These are phyloP conservation scores for Cheilosia pagana DNA, from an alignment of 2,888 invertebrate species.

Conservation along the genomic window DNA sequence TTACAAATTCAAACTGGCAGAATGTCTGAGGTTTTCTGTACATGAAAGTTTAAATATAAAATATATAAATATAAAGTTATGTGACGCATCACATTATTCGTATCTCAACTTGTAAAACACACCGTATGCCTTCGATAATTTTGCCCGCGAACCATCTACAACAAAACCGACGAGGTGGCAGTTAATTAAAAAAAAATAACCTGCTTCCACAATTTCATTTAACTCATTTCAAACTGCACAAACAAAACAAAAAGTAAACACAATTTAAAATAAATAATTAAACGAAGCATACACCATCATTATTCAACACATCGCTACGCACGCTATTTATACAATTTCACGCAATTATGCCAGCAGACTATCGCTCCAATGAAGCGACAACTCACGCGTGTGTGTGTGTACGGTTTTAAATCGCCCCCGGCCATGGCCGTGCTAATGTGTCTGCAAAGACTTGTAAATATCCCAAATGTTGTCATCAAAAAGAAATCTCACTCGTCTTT, in stretches of 20 bases:
- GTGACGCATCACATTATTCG: no score
- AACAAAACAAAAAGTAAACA: not conserved
- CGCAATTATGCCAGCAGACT: conserved; percentile 20
- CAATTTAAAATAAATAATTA: conserved; percentile 7
- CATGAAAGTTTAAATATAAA: no score
- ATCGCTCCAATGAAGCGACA: not conserved
- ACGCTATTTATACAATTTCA: conserved; percentile 22
- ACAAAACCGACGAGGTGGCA: not conserved
- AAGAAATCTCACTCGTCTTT: conserved; percentile 12
- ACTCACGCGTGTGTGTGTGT: not conserved
- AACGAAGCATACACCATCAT: not conserved
- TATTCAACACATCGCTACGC: conserved; percentile 26
- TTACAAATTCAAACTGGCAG: no score
- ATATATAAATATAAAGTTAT: no score
- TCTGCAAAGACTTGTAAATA: conserved; percentile 32
- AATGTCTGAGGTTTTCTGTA: no score
- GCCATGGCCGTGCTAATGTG: not conserved
- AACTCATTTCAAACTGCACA: not conserved
- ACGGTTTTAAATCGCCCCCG: not conserved
- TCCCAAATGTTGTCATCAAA: conserved; percentile 6
- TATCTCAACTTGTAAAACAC: no score
- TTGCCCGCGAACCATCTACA: not conserved
- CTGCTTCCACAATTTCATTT: not conserved
- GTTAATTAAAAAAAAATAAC: not conserved
- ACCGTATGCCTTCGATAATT: no score